A percentile compares a stretch with the other conserved stretches of the same genome.
These are phyloP conservation scores for Hyperoodon ampullatus DNA, from an alignment of 2,113 vertebrate species.

Conservation along the genomic window DNA sequence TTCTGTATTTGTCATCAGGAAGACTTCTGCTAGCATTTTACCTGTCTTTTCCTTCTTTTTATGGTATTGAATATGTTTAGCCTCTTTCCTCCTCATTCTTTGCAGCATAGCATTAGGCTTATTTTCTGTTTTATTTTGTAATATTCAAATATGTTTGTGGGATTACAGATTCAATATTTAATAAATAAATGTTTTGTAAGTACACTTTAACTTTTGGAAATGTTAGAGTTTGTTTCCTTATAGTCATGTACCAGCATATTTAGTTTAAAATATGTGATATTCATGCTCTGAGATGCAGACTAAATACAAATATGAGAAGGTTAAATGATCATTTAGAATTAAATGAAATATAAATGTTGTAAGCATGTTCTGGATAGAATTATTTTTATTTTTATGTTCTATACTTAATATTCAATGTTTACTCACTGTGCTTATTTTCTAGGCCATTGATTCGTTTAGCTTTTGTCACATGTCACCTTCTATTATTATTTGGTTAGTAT, in stretches of 20 bases:
- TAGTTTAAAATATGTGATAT: not conserved
- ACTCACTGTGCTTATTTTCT: not conserved
- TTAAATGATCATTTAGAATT: not conserved
- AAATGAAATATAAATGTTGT: not conserved
- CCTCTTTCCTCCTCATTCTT: not conserved
- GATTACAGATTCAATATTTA: not conserved
- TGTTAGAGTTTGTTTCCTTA: not conserved
- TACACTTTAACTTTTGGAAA: slow-evolving; percentile 14
- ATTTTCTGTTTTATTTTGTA: not conserved
- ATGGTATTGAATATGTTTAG: not conserved
- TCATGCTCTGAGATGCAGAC: not conserved
- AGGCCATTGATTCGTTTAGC: not conserved
- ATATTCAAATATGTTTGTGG: not conserved
- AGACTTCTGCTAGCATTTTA: not conserved
- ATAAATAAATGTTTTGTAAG: not conserved
- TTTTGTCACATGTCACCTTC: not conserved
- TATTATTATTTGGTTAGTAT: not conserved
- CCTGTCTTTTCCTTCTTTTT: not conserved
- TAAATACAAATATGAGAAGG: not conserved
- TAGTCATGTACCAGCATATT: not conserved
- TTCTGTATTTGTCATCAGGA: not conserved
- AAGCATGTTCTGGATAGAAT: not conserved
- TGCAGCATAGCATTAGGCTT: not conserved
- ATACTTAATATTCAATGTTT: not conserved
- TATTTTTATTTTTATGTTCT: not conserved